A percentile compares a stretch with the other conserved stretches of the same genome.
Evolutionary conservation across 92 coral and sea anemone species (phyloP).

Genomic region (Epizoanthus fatuus): DNA sequence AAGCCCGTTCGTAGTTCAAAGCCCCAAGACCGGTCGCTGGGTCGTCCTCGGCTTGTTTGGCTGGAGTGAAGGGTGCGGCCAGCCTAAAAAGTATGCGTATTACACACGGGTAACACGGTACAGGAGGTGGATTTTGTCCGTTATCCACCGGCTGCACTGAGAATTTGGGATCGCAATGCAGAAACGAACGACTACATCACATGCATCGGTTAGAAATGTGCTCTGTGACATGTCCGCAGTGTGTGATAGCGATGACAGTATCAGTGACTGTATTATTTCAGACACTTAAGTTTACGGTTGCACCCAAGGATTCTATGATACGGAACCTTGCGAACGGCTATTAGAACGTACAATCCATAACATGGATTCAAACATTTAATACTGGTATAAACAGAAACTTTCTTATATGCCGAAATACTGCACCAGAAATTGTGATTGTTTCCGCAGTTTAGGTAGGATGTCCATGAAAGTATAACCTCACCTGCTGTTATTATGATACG

Average conservation of each 20-base stretch:
- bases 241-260: not conserved
- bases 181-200: conserved; percentile 2
- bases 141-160: conserved; percentile 44
- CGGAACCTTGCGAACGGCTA: too few relatives aligned
- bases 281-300: too few relatives aligned
- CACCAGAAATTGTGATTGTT: too few relatives aligned
- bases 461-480: too few relatives aligned
- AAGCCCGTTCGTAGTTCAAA: conserved; percentile 87
- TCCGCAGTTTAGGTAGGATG: too few relatives aligned
- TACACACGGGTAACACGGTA: conserved; percentile 89
- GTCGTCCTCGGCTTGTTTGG: conserved; percentile 90
- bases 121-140: conserved; percentile 83
- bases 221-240: not conserved
- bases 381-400: too few relatives aligned
- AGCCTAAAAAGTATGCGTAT: conserved; percentile 84
- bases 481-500: too few relatives aligned
- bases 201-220: not conserved
- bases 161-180: not conserved
- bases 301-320: too few relatives aligned
- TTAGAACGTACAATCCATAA: too few relatives aligned
- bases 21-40: conserved; percentile 90
- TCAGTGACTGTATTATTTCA: too few relatives aligned
- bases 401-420: too few relatives aligned
- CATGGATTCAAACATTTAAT: too few relatives aligned
- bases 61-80: conserved; percentile 94